These are phyloP conservation scores for Cheilosia soror DNA, from an alignment of 2,888 invertebrate species.

Conservation along the genomic window DNA sequence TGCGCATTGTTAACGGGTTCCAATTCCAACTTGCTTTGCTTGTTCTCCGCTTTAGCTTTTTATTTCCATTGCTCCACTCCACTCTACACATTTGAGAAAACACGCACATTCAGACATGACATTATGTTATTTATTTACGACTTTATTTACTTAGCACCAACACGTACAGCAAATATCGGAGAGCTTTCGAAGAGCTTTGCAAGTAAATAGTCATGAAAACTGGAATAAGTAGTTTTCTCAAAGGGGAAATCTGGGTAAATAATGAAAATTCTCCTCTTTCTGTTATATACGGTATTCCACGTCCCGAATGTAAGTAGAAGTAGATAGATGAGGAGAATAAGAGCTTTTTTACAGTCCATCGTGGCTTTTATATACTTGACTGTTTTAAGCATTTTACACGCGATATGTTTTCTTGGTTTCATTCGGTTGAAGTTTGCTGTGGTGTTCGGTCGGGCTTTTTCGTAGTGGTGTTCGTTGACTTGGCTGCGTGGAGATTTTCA, in stretches of 20 bases:
- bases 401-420: slow-evolving; percentile 81
- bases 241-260: slow-evolving; percentile 31
- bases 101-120: slow-evolving; percentile 3
- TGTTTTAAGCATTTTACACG: slow-evolving; percentile 78
- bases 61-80: slow-evolving; percentile 32
- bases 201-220: slow-evolving; percentile 17
- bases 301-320: background rate
- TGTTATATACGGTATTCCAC: slow-evolving; percentile 18
- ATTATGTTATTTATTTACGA: slow-evolving; percentile 19
- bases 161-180: background rate
- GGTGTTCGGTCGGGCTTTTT: slow-evolving; percentile 80
- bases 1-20: slow-evolving; percentile 71
- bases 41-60: slow-evolving; percentile 58
- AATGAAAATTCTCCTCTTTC: slow-evolving; percentile 38
- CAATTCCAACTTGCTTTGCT: slow-evolving; percentile 60
- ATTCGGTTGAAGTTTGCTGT: slow-evolving; percentile 82
- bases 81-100: slow-evolving; percentile 23
- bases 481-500: slow-evolving; percentile 47
- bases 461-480: background rate
- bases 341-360: slow-evolving; percentile 52
- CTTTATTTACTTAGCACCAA: slow-evolving; percentile 24
- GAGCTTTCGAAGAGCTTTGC: slow-evolving; percentile 31
- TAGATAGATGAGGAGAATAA: slow-evolving; percentile 50
- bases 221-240: slow-evolving; percentile 26
- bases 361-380: slow-evolving; percentile 59